phyloP scores from a whole-genome alignment of 2,888 invertebrate genomes.

The Pseudeuparius sepicola region DNA sequence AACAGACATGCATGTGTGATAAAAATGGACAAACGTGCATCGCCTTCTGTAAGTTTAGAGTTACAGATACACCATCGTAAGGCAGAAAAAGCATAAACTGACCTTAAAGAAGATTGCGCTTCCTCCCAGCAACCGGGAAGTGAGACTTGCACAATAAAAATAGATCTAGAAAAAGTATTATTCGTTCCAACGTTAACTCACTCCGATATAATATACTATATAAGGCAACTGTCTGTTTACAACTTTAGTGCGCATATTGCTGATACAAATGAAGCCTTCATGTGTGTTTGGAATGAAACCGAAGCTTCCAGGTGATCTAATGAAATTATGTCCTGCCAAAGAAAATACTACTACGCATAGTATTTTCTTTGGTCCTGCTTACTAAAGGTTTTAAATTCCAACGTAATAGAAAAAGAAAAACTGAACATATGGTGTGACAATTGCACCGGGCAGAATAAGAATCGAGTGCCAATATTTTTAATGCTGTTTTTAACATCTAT shows the following conservation, averaged over 20 bases:
- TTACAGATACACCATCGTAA: constrained; percentile 12
- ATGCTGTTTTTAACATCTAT: constrained; percentile 14
- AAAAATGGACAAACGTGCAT: constrained; percentile 12
- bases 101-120: constrained; percentile 5
- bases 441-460: constrained; percentile 15
- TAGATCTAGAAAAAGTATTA: constrained; percentile 1
- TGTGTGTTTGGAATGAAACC: constrained; percentile 12
- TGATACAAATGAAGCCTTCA: constrained; percentile 12
- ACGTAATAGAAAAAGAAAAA: constrained; percentile 13
- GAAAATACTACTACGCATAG: no score
- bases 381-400: constrained; percentile 11
- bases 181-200: constrained; percentile 7
- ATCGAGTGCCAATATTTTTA: constrained; percentile 12
- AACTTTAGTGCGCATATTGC: constrained; percentile 13
- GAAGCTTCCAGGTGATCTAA: constrained; percentile 12
- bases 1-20: constrained; percentile 10
- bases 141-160: constrained; percentile 2
- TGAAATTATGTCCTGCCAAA: constrained; percentile 9
- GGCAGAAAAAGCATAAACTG: constrained; percentile 13
- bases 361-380: no score
- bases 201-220: constrained; percentile 8
- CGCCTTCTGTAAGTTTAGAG: constrained; percentile 11
- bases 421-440: constrained; percentile 14
- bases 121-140: not conserved
- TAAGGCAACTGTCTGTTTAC: constrained; percentile 13